Evolutionary conservation across 2,797 vertebrate genomes (phyloP).

Genomic region (Aythya fuligula): DNA sequence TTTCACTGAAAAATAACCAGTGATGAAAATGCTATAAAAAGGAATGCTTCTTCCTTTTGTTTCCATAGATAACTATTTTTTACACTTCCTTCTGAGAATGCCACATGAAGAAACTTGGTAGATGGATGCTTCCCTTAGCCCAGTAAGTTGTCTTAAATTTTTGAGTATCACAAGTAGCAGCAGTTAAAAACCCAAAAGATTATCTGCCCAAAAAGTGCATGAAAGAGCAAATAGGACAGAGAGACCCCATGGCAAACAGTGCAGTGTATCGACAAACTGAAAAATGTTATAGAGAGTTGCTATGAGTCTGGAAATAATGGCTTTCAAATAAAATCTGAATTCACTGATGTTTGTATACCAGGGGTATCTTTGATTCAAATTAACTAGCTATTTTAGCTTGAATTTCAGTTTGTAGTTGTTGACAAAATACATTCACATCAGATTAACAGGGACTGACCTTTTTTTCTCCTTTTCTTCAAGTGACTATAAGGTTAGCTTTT

Average conservation of each 20-base stretch:
- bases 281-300: neutral
- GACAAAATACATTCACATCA: slow-evolving; percentile 32
- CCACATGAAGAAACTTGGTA: neutral
- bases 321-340: slow-evolving; percentile 2
- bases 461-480: slow-evolving; percentile 32
- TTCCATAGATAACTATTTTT: neutral
- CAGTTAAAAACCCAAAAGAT: neutral
- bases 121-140: neutral
- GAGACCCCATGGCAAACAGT: neutral
- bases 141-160: neutral
- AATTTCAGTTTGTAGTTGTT: slow-evolving; percentile 25
- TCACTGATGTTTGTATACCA: neutral
- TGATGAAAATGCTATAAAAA: neutral
- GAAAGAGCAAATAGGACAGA: slow-evolving; percentile 9
- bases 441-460: neutral
- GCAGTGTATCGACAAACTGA: neutral
- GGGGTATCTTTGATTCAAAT: slow-evolving; percentile 15
- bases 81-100: neutral
- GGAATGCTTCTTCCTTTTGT: neutral
- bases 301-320: neutral
- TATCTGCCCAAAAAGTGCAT: neutral
- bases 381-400: neutral
- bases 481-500: slow-evolving; percentile 41
- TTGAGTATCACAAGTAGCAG: neutral
- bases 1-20: neutral